phyloP scores from a whole-genome alignment of 2,113 vertebrate genomes.

The Silurus asotus region DNA sequence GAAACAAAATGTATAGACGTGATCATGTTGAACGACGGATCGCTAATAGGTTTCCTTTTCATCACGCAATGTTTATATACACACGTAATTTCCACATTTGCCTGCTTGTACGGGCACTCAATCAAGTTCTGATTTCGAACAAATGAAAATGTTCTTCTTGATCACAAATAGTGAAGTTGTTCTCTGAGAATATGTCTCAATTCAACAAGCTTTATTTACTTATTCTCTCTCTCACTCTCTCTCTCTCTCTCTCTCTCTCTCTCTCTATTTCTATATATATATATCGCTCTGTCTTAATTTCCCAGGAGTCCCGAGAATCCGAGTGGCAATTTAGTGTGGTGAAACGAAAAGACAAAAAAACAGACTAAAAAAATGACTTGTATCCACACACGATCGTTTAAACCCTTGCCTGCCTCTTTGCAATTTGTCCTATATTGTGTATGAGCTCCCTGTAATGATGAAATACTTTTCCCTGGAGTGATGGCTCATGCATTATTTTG shows the following conservation, averaged over 20 bases:
- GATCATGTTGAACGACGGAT: neutral
- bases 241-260: conserved; percentile 39
- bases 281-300: conserved; percentile 60
- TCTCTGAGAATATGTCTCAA: neutral
- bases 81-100: neutral
- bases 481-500: neutral
- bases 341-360: neutral
- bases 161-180: neutral
- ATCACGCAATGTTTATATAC: no score
- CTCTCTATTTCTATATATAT: neutral
- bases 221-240: neutral
- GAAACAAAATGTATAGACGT: neutral
- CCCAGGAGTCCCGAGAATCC: conserved; percentile 59
- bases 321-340: conserved; percentile 45
- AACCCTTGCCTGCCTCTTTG: conserved; percentile 60
- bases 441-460: conserved; percentile 46
- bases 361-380: conserved; percentile 50
- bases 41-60: neutral
- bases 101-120: neutral
- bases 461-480: neutral
- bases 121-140: neutral
- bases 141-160: neutral
- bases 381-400: conserved; percentile 54
- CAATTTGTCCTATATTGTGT: conserved; percentile 57
- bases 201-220: neutral